Evolutionary conservation across 2,888 invertebrate species (phyloP), one percentile per base, ranked within the genome.

Genomic region (Scrobipalpa costella): DNA sequence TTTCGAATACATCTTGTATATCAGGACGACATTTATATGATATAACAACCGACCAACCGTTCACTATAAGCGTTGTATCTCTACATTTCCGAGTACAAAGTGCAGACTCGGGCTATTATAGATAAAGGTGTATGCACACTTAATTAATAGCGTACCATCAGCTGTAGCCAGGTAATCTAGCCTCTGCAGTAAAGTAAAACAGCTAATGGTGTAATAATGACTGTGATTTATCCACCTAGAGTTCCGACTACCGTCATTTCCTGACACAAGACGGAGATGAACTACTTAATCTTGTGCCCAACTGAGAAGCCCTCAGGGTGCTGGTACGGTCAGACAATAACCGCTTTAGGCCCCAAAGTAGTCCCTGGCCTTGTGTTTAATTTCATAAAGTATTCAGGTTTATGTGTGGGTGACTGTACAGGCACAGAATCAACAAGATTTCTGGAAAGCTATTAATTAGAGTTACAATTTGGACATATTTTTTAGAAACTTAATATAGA

Each of bases 141-240:
- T 8, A 55, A 34, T 27, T 19, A 52, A 52, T 52, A 5, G 15
- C 34, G 15, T 33, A 34, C n/a, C 33, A 34, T 55, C 55, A 55
- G 34, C 19, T 17, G 11, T 11, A n/a, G 57, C 70, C 71, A 75
- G 79, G 78, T 75, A 75, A 77, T 68, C 66, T 62, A 64, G 63
- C 62, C 64, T 21, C 33, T 50, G 61, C 38, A 61, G 33, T 44
- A 9, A 13, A 59, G 40, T 44, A 59, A 40, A 59, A 59, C 59
- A 44, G 7, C 59, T n/a, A 59, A 59, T 59, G 44, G 40, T 5
- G 44, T 59, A 44, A 59, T 59, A 44, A 59, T 59, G 44, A 13
- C 44, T 15, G 59, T 44, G 59, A 59, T 59, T 44, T 59, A 59
- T 59, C 44, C 44, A 13, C 44, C 27, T 59, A 44, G 59, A 59